Percentiles rank a stretch among this genome's conserved stretches.
These are phyloP conservation scores for Zophobas morio DNA, from an alignment of 1,140 invertebrate species.

Conservation along the genomic window DNA sequence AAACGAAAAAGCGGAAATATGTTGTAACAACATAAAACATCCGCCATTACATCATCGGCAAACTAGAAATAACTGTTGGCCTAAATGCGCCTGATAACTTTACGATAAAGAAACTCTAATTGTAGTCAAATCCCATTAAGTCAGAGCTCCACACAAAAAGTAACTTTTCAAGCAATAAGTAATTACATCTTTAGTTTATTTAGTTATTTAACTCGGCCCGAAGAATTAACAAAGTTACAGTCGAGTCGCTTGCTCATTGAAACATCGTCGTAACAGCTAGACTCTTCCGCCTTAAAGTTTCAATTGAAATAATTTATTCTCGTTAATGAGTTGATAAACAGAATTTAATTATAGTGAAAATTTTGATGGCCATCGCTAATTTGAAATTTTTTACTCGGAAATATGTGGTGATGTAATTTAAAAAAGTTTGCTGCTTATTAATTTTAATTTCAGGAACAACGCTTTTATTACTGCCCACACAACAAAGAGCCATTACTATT, in stretches of 20 bases:
- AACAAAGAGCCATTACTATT: conserved; percentile 42
- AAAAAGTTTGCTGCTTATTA: conserved; percentile 26
- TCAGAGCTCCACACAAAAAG: conserved; percentile 2
- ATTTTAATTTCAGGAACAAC: conserved; percentile 14
- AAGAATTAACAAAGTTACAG: conserved; percentile 14
- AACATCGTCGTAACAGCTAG: neutral
- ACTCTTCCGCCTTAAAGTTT: neutral
- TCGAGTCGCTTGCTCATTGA: neutral
- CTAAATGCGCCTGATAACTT: conserved; percentile 9
- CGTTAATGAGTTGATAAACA: neutral
- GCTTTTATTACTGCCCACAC: conserved; percentile 32
- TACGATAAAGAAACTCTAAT: conserved; percentile 31
- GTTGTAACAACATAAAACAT: neutral
- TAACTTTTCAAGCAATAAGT: conserved; percentile 21
- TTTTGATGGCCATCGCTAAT: neutral
- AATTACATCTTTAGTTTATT: conserved; percentile 33
- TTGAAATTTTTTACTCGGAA: too few relatives aligned
- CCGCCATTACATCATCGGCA: neutral
- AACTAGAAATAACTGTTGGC: neutral
- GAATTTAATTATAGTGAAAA: conserved; percentile 12
- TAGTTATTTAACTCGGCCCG: conserved; percentile 22
- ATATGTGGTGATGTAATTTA: conserved; percentile 4
- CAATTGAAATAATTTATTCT: conserved; percentile 1
- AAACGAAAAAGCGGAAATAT: neutral
- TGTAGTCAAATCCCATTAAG: conserved; percentile 12